Conservation (phyloP, 2,797 vertebrate genomes). For the Mus caroli region DNA sequence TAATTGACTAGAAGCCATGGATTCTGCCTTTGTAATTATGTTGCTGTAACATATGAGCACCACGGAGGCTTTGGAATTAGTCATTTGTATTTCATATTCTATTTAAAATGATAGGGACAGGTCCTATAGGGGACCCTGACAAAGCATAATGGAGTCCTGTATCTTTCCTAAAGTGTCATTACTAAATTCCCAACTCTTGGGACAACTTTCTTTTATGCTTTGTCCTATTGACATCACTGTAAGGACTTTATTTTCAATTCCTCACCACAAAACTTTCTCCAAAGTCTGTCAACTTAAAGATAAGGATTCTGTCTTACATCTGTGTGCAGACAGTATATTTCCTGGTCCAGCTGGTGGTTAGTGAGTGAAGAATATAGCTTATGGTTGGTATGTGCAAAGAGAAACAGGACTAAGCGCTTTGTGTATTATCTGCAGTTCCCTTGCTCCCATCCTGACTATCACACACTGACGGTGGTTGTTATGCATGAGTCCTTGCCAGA, state of each 20-base stretch:
- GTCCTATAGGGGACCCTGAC: neutral
- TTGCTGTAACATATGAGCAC: neutral
- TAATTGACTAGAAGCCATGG: neutral
- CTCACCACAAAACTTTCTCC: neutral
- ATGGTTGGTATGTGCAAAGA: neutral
- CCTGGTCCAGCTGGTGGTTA: neutral
- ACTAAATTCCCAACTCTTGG: neutral
- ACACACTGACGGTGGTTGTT: neutral
- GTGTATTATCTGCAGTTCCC: neutral
- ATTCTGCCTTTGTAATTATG: slow-evolving; percentile 8
- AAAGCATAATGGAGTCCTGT: neutral
- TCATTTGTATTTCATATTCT: slow-evolving; percentile 45
- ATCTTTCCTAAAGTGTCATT: slow-evolving; percentile 5
- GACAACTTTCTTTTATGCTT: neutral
- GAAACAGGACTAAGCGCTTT: slow-evolving; percentile 29
- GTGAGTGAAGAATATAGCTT: neutral
- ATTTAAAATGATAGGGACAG: neutral
- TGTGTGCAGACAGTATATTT: neutral
- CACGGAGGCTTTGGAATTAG: neutral
- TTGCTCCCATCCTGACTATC: neutral
- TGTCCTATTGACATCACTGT: neutral
- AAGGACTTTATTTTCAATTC: neutral
- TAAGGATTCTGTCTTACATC: slow-evolving; percentile 14
- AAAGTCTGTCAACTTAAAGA: slow-evolving; percentile 28
- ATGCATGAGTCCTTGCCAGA: neutral